phyloP scores from a whole-genome alignment of 2,888 invertebrate genomes.

The Nephrotoma guestfalica region DNA sequence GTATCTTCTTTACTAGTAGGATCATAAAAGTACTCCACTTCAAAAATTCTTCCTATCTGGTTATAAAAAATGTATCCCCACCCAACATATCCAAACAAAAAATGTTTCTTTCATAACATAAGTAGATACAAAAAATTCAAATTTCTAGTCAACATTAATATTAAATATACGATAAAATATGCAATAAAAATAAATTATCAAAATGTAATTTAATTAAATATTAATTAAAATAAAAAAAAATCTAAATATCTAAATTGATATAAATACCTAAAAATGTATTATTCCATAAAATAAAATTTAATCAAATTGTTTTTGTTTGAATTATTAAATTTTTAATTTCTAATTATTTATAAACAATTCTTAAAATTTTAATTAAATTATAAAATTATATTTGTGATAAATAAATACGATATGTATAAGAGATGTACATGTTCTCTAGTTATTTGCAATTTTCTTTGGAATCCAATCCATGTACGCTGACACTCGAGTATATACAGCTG shows the following conservation, averaged over 20 bases:
- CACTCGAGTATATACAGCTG: not conserved
- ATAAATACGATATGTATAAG: not conserved
- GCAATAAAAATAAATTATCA: not conserved
- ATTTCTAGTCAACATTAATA: not conserved
- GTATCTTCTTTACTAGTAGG: not conserved
- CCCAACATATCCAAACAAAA: not conserved
- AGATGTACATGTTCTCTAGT: not conserved
- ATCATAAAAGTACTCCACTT: not conserved
- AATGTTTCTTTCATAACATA: not conserved
- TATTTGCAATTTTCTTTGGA: not conserved
- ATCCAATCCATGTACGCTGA: constrained; percentile 5
- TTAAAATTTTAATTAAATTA: not conserved
- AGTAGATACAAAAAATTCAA: not conserved
- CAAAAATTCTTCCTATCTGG: not conserved
- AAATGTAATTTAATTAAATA: not conserved
- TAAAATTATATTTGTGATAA: not conserved
- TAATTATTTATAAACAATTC: not conserved
- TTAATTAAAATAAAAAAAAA: not conserved
- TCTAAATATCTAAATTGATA: not conserved
- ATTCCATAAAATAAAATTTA: not conserved
- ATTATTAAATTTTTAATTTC: not conserved
- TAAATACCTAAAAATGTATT: not conserved
- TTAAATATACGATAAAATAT: not conserved
- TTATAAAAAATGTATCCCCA: not conserved
- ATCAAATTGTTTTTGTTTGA: not conserved